These are phyloP conservation scores for Trichomycterus rosablanca DNA, from an alignment of 2,113 vertebrate genomes.

Conservation along the genomic window DNA sequence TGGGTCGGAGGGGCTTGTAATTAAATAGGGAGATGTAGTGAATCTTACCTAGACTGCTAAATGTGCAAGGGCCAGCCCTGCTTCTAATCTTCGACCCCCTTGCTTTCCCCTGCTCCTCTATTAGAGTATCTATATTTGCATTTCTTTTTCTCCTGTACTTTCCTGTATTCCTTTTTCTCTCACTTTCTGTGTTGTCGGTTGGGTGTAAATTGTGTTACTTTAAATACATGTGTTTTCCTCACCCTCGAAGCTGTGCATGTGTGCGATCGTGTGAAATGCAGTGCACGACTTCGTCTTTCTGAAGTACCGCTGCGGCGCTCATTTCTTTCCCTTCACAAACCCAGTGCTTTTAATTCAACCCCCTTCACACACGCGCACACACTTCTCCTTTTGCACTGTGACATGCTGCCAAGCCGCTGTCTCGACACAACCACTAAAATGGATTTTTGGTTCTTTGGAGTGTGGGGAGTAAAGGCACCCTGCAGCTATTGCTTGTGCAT, in stretches of 20 bases:
- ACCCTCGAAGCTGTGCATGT: constrained; percentile 44
- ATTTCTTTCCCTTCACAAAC: constrained; percentile 10
- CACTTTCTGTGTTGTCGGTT: constrained; percentile 32
- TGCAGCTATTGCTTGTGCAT: constrained; percentile 11
- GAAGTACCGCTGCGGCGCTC: background rate
- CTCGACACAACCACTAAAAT: constrained; percentile 29
- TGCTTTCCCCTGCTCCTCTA: no score
- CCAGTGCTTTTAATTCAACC: background rate
- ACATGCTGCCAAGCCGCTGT: constrained; percentile 24
- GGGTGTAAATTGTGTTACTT: constrained; percentile 69
- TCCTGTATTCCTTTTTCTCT: constrained; percentile 16
- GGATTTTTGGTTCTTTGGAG: constrained; percentile 31
- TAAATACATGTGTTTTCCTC: constrained; percentile 62
- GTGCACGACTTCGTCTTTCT: background rate
- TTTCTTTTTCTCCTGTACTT: no score
- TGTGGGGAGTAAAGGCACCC: constrained; percentile 31
- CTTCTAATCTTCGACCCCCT: no score
- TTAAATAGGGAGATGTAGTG: no score
- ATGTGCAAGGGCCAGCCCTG: no score
- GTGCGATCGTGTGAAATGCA: constrained; percentile 5
- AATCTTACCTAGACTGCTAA: no score
- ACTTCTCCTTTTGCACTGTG: constrained; percentile 10
- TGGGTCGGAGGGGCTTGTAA: no score
- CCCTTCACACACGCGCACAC: background rate
- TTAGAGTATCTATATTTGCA: no score